Base-by-base conservation (phyloP, 2,113 vertebrate genomes). In the Microcebus lehilahytsara region DNA sequence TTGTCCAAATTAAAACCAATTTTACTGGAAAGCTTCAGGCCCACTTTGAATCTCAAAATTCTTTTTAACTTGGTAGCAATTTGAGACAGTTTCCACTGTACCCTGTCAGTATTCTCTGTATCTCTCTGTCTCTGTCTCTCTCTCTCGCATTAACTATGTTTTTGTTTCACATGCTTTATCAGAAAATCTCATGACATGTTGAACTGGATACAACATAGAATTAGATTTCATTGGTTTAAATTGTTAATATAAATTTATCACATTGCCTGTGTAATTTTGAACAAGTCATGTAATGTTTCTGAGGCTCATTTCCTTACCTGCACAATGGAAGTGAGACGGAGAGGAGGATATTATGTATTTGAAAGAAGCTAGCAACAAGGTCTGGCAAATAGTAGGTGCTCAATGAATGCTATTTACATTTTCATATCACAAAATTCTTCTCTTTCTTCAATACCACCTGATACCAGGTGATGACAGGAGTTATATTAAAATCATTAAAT, bases 341-440 rank as follows among this genome's bases (percentile, higher is more conserved):
- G 83, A 74, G 30, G n/a, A 56, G 69, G n/a, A 62, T 10, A 69
- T 40, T 69, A 53, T 27, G 1, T 58, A 83, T 74, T 72, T 88
- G 27, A 96, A 95, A 89, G 34, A 94, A 72, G 27, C 56, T 86
- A 85, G 13, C 53, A 89, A 53, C 71, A 89, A 81, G 20, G 5
- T 75, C 25, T 81, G 53, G 7, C 23, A 74, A 58, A 60, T 5
- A 78, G 17, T 93, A 94, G 34, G 9, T 93, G 8, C 40, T 97
- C 46, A 96, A 42, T 42, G 83, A 94, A 85, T 96, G 4, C 25
- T 58, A 86, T 78, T 89, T 88, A 88, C 62, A 88, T 34, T 90
- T 93, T 89, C 72, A 58, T 67, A 75, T 53, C 37, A 58, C 11
- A 56, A 16, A 9, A 49, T 42, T 51, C 25, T 81, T 71, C 71